phyloP scores from a whole-genome alignment of 2,113 vertebrate species.

The Perca flavescens region DNA sequence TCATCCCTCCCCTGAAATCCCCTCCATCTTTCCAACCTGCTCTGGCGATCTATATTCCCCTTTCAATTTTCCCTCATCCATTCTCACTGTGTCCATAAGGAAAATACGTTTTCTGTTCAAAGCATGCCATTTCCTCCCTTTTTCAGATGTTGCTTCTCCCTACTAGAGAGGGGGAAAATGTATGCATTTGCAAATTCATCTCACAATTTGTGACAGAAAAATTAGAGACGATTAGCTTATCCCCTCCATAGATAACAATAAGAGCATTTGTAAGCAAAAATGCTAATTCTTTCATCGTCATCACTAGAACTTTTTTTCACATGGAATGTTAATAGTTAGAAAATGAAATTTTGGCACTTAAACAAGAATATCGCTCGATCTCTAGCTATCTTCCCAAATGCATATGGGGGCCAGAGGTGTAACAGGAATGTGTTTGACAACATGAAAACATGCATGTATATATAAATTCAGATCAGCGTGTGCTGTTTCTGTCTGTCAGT shows the following conservation, averaged over 20 bases:
- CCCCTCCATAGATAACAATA: not conserved
- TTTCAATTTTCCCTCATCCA: constrained; percentile 21
- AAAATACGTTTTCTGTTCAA: not conserved
- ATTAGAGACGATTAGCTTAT: not conserved
- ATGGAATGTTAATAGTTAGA: not conserved
- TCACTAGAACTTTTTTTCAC: not conserved
- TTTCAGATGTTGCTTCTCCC: not conserved
- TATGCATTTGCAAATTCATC: not conserved
- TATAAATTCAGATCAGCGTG: constrained; percentile 65
- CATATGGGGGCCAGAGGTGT: not conserved
- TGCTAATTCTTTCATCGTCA: not conserved
- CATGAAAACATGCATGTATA: constrained; percentile 21
- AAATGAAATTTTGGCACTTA: not conserved
- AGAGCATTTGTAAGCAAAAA: not conserved
- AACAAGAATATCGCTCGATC: not conserved
- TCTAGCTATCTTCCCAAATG: not conserved
- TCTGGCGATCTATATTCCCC: constrained; percentile 30
- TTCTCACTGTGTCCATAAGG: constrained; percentile 12
- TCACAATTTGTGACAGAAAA: constrained; percentile 3
- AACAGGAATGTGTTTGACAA: not conserved
- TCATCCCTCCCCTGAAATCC: constrained; percentile 31
- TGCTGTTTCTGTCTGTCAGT: constrained; percentile 60
- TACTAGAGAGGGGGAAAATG: not conserved
- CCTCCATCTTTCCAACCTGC: constrained; percentile 27
- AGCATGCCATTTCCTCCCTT: not conserved